Base-by-base conservation (phyloP, 2,888 invertebrate genomes). In the Iselma pallidipennis region DNA sequence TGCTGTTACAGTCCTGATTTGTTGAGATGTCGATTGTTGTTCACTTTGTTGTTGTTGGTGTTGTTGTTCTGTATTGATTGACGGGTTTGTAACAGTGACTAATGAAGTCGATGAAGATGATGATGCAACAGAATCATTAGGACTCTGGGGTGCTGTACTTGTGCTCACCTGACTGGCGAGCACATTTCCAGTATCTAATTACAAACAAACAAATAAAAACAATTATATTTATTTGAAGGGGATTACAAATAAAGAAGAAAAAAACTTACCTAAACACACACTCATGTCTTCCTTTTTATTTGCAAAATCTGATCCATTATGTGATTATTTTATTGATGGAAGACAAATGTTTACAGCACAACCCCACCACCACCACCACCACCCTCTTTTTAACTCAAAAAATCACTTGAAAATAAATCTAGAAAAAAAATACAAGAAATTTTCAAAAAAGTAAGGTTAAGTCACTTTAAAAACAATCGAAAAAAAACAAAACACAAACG, bases 211-310 rank as follows among this genome's bases (percentile, higher is more conserved):
- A 59, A 42, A 12, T 45, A 5, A 23, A 21, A 19, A 2, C 12
- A 37, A 56, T 50, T 12, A 59, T 26, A 33, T 28, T 45, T 10
- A 26, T 23, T 31, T n/a, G n/a, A n/a, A n/a, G n/a, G n/a, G n/a
- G n/a, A n/a, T 4, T 21, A 6, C 16, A 45, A 25, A 23, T 19
- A 48, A 52, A 16, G 14, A 37, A 23, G 31, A 49, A 55, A 54
- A 19, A 37, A 49, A 68, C 70, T 61, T 67, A 76, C 76, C 79
- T 63, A 80, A 72, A 74, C 81, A 81, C 61, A 80, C 74, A 71
- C 80, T 81, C 81, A 81, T 81, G 74, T 71, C 71, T 70, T 74
- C 59, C 68, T 42, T 29, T 60, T 59, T 28, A 57, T 60, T 54
- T 63, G 58, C 28, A 53, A 66, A 61, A 70, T 55, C 58, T 50